These are phyloP conservation scores for Thaumatotibia leucotreta DNA, from an alignment of 1,140 invertebrate species.

Conservation along the genomic window DNA sequence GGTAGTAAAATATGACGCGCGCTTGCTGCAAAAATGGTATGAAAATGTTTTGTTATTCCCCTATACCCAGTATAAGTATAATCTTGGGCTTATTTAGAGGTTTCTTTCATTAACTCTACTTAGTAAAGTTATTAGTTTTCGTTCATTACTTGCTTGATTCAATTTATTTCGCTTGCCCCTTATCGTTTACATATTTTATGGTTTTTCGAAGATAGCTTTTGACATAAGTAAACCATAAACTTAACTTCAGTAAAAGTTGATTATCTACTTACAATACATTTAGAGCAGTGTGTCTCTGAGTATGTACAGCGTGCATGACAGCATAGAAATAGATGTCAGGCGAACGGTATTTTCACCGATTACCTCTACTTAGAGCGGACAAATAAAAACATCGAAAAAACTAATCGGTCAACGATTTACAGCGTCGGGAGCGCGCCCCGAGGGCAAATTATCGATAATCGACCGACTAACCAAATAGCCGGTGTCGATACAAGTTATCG, in stretches of 20 bases:
- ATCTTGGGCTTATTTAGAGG: background rate
- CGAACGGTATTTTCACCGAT: slow-evolving; percentile 20
- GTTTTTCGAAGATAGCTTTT: background rate
- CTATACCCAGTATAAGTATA: too few relatives aligned
- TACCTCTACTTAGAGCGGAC: slow-evolving; percentile 28
- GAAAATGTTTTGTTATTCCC: background rate
- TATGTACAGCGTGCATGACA: background rate
- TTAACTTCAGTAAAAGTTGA: background rate
- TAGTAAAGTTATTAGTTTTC: too few relatives aligned
- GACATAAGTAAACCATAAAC: background rate
- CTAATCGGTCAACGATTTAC: slow-evolving; percentile 68
- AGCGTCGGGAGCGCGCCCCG: slow-evolving; percentile 69
- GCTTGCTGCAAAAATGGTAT: slow-evolving; percentile 1
- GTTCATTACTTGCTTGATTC: too few relatives aligned
- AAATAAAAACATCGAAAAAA: slow-evolving; percentile 59
- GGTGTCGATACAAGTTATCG: slow-evolving; percentile 75
- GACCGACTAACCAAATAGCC: slow-evolving; percentile 74
- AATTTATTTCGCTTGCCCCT: background rate
- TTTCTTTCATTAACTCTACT: background rate
- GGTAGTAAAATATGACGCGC: slow-evolving; percentile 59
- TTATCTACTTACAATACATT: background rate
- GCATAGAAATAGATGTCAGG: background rate
- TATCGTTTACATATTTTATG: background rate
- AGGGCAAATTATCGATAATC: slow-evolving; percentile 74
- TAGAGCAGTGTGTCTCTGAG: background rate